Conservation (phyloP, 2,888 invertebrate species). For the Tinea trinotella region DNA sequence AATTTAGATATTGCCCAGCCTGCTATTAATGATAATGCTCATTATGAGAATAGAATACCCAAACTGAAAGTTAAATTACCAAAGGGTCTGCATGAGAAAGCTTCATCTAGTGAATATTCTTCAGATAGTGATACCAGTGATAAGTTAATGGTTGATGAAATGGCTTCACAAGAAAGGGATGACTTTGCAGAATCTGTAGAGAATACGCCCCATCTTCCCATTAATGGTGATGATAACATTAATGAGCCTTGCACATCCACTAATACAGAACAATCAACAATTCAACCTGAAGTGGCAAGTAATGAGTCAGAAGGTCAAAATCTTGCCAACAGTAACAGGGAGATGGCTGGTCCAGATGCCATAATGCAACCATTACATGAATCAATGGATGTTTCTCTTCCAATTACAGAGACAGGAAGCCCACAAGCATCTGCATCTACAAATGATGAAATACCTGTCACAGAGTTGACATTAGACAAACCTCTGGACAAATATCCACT, state of each 20-base stretch:
- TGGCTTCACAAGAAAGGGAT: slow-evolving; percentile 29
- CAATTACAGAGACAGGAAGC: background rate
- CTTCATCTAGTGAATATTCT: slow-evolving; percentile 66
- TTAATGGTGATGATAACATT: background rate
- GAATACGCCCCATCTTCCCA: background rate
- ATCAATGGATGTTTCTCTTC: no score
- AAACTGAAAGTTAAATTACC: slow-evolving; percentile 79
- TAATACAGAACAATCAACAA: no score
- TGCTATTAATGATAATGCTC: slow-evolving; percentile 63
- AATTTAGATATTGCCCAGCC: slow-evolving; percentile 54
- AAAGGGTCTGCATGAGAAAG: slow-evolving; percentile 70
- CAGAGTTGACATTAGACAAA: slow-evolving; percentile 81
- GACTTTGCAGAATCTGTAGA: slow-evolving; percentile 20
- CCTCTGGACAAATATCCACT: slow-evolving; percentile 83
- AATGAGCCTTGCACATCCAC: background rate
- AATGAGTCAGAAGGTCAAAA: background rate
- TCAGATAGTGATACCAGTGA: slow-evolving; percentile 75
- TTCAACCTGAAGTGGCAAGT: background rate
- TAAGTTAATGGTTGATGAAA: slow-evolving; percentile 72
- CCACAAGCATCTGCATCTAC: slow-evolving; percentile 30
- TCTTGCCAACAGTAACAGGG: background rate
- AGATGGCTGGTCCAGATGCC: background rate
- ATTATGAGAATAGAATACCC: slow-evolving; percentile 73
- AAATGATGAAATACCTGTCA: slow-evolving; percentile 73
- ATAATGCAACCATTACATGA: no score